Percentiles rank a stretch among this genome's conserved stretches.
phyloP scores from a whole-genome alignment of 2,113 vertebrate genomes.

The Clarias batrachus region DNA sequence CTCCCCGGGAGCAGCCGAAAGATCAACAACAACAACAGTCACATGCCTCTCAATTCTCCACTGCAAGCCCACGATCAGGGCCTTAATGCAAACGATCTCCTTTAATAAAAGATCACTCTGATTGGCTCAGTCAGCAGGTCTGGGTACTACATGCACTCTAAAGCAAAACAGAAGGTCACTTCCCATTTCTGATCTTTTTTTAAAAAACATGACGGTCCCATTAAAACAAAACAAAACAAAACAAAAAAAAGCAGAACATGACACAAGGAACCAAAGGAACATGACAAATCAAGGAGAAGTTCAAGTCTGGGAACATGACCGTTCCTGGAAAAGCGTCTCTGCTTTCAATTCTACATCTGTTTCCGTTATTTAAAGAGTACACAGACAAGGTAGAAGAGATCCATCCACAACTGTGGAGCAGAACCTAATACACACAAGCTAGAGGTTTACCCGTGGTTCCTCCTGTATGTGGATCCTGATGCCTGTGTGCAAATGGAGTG shows the following conservation, averaged over 20 bases:
- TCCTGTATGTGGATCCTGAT: too few species aligned
- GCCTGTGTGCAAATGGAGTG: too few species aligned
- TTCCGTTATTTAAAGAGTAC: background rate
- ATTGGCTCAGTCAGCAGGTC: constrained; percentile 13
- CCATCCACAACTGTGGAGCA: background rate
- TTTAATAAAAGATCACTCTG: constrained; percentile 1
- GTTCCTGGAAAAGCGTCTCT: background rate
- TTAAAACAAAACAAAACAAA: background rate
- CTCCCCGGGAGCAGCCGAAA: too few species aligned
- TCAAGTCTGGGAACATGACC: background rate
- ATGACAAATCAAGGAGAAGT: background rate
- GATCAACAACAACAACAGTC: too few species aligned
- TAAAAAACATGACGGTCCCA: background rate
- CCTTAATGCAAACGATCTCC: constrained; percentile 3
- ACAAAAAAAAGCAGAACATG: constrained; percentile 1
- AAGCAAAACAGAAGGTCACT: constrained; percentile 13
- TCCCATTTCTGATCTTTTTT: constrained; percentile 32
- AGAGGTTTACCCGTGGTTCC: too few species aligned
- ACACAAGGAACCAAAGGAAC: constrained; percentile 8
- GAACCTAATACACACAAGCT: background rate
- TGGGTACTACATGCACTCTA: constrained; percentile 7
- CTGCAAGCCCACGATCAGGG: background rate
- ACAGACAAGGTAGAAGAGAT: background rate
- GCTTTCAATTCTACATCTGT: background rate
- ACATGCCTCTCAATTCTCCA: background rate